Conservation (phyloP, 2,113 vertebrate species). For the Cyphomyrus discorhynchus region DNA sequence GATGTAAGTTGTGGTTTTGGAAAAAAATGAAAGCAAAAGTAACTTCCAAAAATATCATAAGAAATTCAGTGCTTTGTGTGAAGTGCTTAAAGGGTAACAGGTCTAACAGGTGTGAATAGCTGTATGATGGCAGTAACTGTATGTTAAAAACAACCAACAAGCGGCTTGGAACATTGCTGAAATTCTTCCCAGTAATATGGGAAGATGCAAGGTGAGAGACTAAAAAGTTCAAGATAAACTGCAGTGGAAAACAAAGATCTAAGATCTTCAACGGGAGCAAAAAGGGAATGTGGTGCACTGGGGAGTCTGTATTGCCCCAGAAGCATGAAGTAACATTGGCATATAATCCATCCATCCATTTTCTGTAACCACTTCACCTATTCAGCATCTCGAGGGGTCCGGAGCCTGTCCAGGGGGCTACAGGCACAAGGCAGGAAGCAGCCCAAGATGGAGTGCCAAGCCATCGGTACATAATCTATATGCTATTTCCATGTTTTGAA, state of each 20-base stretch:
- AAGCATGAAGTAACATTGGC: conserved; percentile 23
- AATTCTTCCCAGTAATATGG: background rate
- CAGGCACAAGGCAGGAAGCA: background rate
- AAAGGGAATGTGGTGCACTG: background rate
- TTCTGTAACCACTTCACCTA: background rate
- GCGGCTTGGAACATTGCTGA: background rate
- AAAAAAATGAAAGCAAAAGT: conserved; percentile 8
- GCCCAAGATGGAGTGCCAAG: too few relatives aligned
- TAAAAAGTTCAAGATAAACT: background rate
- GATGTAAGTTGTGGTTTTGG: background rate
- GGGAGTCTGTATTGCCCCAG: background rate
- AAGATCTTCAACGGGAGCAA: background rate
- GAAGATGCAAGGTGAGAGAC: background rate
- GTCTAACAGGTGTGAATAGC: conserved; percentile 8
- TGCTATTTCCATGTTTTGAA: conserved; percentile 12
- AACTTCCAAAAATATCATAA: background rate
- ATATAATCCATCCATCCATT: conserved; percentile 3
- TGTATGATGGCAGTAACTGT: background rate
- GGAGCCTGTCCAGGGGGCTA: background rate
- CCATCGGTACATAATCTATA: conserved; percentile 16
- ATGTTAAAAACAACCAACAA: background rate
- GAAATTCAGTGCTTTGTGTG: background rate
- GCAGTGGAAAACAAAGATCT: background rate
- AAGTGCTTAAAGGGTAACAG: background rate
- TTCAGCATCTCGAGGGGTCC: background rate